Evolutionary conservation across 2,888 invertebrate genomes (phyloP), one percentile per base, ranked within the genome.

Genomic region (Lithosia quadra): DNA sequence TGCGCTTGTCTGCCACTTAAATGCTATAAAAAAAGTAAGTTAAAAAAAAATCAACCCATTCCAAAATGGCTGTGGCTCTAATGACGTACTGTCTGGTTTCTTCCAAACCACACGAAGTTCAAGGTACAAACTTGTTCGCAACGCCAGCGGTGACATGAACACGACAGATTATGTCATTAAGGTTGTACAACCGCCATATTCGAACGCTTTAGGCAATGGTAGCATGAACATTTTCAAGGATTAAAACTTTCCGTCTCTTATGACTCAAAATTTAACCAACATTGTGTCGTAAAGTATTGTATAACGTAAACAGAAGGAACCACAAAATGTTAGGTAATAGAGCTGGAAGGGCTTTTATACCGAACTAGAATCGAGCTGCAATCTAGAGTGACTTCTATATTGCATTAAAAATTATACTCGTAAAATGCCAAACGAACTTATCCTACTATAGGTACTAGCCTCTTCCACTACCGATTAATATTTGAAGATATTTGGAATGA

Each of bases 151-250:
- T 60, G 60, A 60, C 60, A 60, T 18, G 21, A 39, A 39, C 39
- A 18, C 39, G 60, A 60, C 39, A 60, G 60, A 60, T 60, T 60
- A 21, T 39, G 60, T 60, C 39, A 60, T 60, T 60, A 60, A 39
- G 24, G 59, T 60, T 36, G 36, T 22, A 60, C 60, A 24, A 39
- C 22, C 22, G 22, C 15, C 21, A 39, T 39, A 39, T 39, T 24
- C 22, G 34, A 59, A 11, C 21, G 21, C 36, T 22, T 21, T 24
- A 24, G 15, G 15, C 15, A 60, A 18, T 60, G 36, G 18, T 39
- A 18, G 24, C 4, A 60, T 24, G 22, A 60, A 36, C 36, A 39
- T 60, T 60, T 60, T 24, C 9, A 10, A 39, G 39, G 18, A 9
- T 39, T 39, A 10, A 60, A 39, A 60, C 24, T 39, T 39, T 24